Evolutionary conservation across 2,113 vertebrate species (phyloP).

Genomic region (Girardinichthys multiradiatus): DNA sequence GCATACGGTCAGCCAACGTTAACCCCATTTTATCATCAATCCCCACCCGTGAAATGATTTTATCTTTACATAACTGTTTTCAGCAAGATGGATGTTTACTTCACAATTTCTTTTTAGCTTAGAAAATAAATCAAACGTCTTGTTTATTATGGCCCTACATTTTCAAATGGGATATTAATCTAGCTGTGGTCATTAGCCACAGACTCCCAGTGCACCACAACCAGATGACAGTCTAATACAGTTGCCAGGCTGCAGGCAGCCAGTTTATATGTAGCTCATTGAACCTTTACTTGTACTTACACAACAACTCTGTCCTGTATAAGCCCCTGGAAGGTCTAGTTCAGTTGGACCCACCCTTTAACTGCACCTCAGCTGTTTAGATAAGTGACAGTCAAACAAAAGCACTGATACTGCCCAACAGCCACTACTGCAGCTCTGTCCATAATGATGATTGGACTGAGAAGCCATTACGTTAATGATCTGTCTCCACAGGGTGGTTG

Average conservation of each 20-base stretch:
- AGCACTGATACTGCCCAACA: conserved; percentile 4
- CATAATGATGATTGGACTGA: conserved; percentile 23
- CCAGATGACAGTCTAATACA: not conserved
- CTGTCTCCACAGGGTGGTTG: conserved; percentile 15
- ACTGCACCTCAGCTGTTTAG: not conserved
- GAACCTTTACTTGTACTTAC: not conserved
- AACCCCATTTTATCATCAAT: not conserved
- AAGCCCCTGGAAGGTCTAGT: not conserved
- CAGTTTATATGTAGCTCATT: not conserved
- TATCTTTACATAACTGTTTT: not conserved
- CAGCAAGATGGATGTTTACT: not conserved
- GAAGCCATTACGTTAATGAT: conserved; percentile 27
- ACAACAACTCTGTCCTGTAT: not conserved
- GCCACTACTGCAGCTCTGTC: conserved; percentile 24
- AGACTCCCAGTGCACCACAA: not conserved
- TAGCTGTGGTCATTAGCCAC: not conserved
- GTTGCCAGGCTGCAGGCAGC: not conserved
- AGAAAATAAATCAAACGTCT: not conserved
- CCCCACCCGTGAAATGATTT: not conserved
- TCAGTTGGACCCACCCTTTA: not conserved
- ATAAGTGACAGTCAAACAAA: conserved; percentile 14
- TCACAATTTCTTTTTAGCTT: not conserved
- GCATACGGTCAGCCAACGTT: not conserved
- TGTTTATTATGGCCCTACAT: not conserved
- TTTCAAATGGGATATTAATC: not conserved